These are phyloP conservation scores for Danaus melanippus DNA, from an alignment of 1,140 invertebrate genomes.

Conservation along the genomic window DNA sequence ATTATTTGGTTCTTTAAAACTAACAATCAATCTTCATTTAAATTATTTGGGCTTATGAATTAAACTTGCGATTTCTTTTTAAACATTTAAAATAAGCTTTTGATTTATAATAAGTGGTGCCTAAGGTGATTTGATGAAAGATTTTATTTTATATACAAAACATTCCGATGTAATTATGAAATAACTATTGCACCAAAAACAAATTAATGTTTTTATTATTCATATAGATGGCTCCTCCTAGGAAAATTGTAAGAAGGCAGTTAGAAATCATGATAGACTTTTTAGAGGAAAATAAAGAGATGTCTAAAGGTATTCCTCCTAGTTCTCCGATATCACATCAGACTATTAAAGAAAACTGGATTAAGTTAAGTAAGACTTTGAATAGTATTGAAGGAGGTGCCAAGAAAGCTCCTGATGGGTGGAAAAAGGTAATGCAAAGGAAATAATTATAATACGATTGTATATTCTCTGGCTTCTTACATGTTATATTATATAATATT, in stretches of 20 bases:
- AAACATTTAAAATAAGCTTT: conserved; percentile 3
- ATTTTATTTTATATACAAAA: too few species aligned
- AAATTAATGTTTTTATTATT: conserved; percentile 12
- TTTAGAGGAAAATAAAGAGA: conserved; percentile 51
- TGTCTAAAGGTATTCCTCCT: conserved; percentile 41
- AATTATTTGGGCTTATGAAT: not conserved
- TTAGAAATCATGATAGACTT: conserved; percentile 53
- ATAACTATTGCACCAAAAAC: too few species aligned
- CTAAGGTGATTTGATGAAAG: too few species aligned
- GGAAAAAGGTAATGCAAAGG: conserved; percentile 44
- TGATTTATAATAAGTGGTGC: not conserved
- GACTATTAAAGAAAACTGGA: conserved; percentile 44
- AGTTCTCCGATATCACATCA: conserved; percentile 36
- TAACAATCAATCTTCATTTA: too few species aligned
- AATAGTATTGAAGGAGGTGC: conserved; percentile 47
- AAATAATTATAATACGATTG: too few species aligned
- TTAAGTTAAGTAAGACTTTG: conserved; percentile 40
- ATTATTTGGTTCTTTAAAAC: not conserved
- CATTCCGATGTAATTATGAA: too few species aligned
- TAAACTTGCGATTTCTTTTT: not conserved
- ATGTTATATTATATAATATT: too few species aligned
- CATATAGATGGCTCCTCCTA: conserved; percentile 54
- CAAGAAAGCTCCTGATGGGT: conserved; percentile 48
- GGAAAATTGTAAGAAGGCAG: conserved; percentile 47
- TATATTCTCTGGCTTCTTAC: too few species aligned